Conservation (phyloP, 2,113 vertebrate species). For the Physeter macrocephalus region DNA sequence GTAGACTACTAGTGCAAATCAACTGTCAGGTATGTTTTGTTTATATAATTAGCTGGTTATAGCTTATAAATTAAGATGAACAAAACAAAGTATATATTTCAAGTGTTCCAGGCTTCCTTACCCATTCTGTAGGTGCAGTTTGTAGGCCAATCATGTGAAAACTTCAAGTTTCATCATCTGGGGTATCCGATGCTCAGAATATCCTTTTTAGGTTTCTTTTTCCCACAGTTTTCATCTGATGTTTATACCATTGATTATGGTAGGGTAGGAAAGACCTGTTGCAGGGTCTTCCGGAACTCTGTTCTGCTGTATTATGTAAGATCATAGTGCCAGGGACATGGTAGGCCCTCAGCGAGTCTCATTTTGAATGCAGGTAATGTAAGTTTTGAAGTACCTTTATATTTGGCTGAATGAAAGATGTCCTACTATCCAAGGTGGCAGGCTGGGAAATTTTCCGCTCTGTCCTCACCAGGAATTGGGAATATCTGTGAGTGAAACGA, state of each 20-base stretch:
- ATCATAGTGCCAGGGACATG: background rate
- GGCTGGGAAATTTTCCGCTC: background rate
- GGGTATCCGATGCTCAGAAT: background rate
- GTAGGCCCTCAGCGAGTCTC: background rate
- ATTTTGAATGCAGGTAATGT: background rate
- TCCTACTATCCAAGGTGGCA: background rate
- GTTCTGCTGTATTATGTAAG: background rate
- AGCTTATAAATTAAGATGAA: background rate
- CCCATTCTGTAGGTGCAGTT: background rate
- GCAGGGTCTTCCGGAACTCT: background rate
- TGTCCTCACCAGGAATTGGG: background rate
- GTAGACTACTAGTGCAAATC: background rate
- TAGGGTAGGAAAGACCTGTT: background rate
- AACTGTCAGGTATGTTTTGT: conserved; percentile 9
- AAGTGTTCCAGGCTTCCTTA: background rate
- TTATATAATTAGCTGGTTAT: conserved; percentile 2
- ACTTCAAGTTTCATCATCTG: background rate
- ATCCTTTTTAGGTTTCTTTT: background rate
- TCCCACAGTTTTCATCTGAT: background rate
- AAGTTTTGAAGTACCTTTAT: background rate
- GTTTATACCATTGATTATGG: background rate
- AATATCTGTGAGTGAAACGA: background rate
- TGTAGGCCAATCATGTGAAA: background rate
- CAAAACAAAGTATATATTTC: background rate
- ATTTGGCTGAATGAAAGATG: background rate